Percentiles rank a stretch among this genome's conserved stretches.
Conservation (phyloP, 2,888 invertebrate species). For the Petrolisthes cinctipes region DNA sequence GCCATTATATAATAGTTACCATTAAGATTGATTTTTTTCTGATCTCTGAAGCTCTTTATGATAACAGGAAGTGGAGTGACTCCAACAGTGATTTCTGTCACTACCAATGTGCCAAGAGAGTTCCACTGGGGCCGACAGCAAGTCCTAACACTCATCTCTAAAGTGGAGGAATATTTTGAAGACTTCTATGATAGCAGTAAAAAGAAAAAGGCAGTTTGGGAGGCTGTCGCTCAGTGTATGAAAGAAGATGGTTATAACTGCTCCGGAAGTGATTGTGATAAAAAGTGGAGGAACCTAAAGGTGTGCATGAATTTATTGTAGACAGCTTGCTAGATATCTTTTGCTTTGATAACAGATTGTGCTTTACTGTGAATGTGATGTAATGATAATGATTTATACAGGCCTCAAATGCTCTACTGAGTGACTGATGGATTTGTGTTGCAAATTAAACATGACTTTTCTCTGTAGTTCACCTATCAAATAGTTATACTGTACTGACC, state of each 20-base stretch:
- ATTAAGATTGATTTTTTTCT: too few species aligned
- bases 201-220: conserved; percentile 53
- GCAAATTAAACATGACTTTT: too few species aligned
- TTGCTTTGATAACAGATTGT: too few species aligned
- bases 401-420: neutral
- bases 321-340: too few species aligned
- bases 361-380: neutral
- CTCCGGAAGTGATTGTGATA: conserved; percentile 50
- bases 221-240: conserved; percentile 39
- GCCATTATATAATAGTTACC: too few species aligned
- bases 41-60: too few species aligned
- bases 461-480: too few species aligned
- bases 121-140: conserved; percentile 37
- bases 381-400: neutral
- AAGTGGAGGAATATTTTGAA: conserved; percentile 53
- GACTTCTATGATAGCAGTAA: conserved; percentile 52
- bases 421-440: too few species aligned
- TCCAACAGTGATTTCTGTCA: neutral
- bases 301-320: conserved; percentile 14
- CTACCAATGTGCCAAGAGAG: conserved; percentile 2
- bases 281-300: conserved; percentile 61
- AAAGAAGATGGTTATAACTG: conserved; percentile 27
- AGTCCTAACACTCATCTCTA: conserved; percentile 43
- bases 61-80: neutral
- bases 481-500: too few species aligned